phyloP scores from a whole-genome alignment of 2,113 vertebrate species.

The Tricholaema leucomelas region DNA sequence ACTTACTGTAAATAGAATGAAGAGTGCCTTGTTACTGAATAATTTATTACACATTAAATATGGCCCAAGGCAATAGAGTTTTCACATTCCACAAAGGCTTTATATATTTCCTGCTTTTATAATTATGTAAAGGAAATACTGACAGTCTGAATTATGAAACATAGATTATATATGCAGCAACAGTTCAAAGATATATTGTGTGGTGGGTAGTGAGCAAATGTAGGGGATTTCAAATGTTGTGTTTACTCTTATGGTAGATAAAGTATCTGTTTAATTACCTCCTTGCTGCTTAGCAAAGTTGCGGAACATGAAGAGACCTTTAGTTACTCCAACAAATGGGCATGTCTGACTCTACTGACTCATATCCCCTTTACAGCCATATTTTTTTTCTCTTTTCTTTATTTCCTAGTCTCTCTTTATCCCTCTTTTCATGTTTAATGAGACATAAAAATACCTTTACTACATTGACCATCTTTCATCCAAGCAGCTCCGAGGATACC shows the following conservation, averaged over 20 bases:
- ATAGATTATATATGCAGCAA: constrained; percentile 69
- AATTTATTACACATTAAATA: constrained; percentile 77
- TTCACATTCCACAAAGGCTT: constrained; percentile 69
- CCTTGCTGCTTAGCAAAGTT: neutral
- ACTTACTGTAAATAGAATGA: constrained; percentile 73
- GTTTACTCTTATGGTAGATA: neutral
- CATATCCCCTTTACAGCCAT: neutral
- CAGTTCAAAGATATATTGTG: neutral
- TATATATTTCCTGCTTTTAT: constrained; percentile 55
- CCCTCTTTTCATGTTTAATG: constrained; percentile 19
- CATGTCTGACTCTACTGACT: neutral
- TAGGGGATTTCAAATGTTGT: neutral
- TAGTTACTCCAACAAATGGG: neutral
- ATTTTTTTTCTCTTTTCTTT: constrained; percentile 2
- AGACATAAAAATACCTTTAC: neutral
- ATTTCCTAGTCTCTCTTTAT: constrained; percentile 7
- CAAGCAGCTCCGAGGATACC: neutral
- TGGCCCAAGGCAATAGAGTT: constrained; percentile 62
- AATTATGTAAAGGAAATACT: constrained; percentile 71
- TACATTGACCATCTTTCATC: neutral
- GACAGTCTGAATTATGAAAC: constrained; percentile 70
- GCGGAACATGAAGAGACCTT: neutral
- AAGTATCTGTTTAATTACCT: neutral
- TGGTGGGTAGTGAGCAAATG: neutral
- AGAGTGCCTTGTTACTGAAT: constrained; percentile 69